Evolutionary conservation across 2,113 vertebrate genomes (phyloP).

Genomic region (Uropsilus gracilis): DNA sequence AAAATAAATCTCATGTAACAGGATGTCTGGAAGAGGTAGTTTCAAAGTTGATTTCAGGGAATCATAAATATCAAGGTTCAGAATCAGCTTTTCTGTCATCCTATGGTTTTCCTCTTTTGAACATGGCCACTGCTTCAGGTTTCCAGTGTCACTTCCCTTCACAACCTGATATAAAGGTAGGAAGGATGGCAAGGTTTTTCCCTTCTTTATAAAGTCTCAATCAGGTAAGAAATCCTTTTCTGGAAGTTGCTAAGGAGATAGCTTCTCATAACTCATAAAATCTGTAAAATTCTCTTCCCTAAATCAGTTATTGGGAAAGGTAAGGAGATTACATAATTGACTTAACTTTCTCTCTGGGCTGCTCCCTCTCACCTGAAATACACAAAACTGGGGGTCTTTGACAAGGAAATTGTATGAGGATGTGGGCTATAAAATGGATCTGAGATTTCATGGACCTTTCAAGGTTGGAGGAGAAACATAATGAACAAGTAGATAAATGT

Average conservation of each 20-base stretch:
- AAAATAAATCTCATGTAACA: slow-evolving; percentile 33
- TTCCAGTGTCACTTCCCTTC: background rate
- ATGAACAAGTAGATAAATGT: background rate
- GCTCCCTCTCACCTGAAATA: background rate
- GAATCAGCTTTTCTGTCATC: background rate
- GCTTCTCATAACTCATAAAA: background rate
- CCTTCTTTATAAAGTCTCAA: background rate
- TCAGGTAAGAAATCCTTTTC: background rate
- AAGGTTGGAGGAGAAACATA: slow-evolving; percentile 1
- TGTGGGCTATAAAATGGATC: background rate
- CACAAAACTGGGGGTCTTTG: background rate
- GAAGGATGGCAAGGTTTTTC: background rate
- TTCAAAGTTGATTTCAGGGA: background rate
- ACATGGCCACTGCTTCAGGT: background rate
- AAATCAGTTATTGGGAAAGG: background rate
- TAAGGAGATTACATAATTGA: slow-evolving; percentile 44
- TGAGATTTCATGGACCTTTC: background rate
- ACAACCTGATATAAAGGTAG: background rate
- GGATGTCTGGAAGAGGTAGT: slow-evolving; percentile 28
- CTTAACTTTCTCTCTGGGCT: background rate
- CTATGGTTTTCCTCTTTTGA: background rate
- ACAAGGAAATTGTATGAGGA: background rate
- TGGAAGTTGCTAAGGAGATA: slow-evolving; percentile 2
- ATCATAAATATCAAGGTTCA: background rate
- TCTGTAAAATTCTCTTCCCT: background rate